A percentile compares a stretch with the other conserved stretches of the same genome.
Conservation (phyloP, 2,113 vertebrate species). For the Orycteropus afer region DNA sequence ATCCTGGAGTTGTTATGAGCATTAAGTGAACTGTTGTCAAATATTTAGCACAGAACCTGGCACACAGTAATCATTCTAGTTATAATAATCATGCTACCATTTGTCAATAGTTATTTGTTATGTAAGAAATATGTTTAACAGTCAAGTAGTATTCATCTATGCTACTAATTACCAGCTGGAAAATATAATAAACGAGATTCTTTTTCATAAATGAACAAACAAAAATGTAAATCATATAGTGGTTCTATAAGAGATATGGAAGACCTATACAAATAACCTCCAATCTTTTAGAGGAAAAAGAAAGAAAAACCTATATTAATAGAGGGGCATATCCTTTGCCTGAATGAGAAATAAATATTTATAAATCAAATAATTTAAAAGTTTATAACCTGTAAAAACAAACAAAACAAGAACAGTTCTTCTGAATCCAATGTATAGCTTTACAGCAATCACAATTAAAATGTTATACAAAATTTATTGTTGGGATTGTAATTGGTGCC, state of each 20-base stretch:
- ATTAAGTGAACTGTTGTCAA: not conserved
- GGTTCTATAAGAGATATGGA: not conserved
- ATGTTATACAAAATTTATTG: too few relatives aligned
- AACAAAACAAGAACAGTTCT: not conserved
- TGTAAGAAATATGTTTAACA: not conserved
- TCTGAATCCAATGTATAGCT: not conserved
- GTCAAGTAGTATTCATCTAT: not conserved
- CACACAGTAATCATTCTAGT: not conserved
- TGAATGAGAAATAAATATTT: not conserved
- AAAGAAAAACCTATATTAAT: not conserved
- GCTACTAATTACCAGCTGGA: not conserved
- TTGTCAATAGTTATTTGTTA: not conserved
- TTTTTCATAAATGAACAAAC: conserved; percentile 1
- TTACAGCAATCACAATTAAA: not conserved
- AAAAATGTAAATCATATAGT: not conserved
- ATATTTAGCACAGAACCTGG: not conserved
- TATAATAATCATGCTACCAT: not conserved
- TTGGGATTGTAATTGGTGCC: too few relatives aligned
- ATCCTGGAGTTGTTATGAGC: not conserved
- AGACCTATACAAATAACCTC: not conserved
- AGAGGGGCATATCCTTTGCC: not conserved
- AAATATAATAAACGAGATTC: not conserved
- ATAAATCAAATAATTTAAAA: not conserved
- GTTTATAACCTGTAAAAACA: not conserved
- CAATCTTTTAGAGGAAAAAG: not conserved